phyloP scores from a whole-genome alignment of 2,888 invertebrate species.

The Piscicola geometra region DNA sequence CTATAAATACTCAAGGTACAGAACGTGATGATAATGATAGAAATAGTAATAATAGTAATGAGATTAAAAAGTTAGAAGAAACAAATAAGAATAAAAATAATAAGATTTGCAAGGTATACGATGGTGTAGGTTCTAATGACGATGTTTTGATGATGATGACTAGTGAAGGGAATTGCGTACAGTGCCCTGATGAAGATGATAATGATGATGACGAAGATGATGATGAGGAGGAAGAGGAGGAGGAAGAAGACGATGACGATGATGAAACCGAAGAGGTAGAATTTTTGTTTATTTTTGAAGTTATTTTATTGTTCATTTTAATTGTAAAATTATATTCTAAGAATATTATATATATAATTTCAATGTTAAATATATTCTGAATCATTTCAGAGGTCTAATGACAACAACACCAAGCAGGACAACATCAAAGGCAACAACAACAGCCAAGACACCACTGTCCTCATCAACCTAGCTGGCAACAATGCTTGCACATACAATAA shows the following conservation, averaged over 20 bases:
- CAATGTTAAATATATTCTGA: too few relatives aligned
- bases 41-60: conserved; percentile 8
- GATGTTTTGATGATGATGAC: background rate
- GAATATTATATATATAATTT: too few relatives aligned
- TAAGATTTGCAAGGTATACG: background rate
- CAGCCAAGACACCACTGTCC: too few relatives aligned
- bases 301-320: background rate
- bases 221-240: background rate
- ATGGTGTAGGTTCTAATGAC: background rate
- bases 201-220: conserved; percentile 6
- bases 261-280: background rate
- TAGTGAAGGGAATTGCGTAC: background rate
- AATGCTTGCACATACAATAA: too few relatives aligned
- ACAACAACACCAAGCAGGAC: too few relatives aligned
- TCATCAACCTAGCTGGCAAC: too few relatives aligned
- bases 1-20: background rate
- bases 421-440: too few relatives aligned
- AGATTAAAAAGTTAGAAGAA: too few relatives aligned
- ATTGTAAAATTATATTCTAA: too few relatives aligned
- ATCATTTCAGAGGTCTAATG: too few relatives aligned
- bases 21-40: background rate
- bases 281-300: background rate
- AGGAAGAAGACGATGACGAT: background rate
- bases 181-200: conserved; percentile 5
- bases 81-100: background rate